These are phyloP conservation scores for Merodon equestris DNA, from an alignment of 2,888 invertebrate genomes.

Conservation along the genomic window DNA sequence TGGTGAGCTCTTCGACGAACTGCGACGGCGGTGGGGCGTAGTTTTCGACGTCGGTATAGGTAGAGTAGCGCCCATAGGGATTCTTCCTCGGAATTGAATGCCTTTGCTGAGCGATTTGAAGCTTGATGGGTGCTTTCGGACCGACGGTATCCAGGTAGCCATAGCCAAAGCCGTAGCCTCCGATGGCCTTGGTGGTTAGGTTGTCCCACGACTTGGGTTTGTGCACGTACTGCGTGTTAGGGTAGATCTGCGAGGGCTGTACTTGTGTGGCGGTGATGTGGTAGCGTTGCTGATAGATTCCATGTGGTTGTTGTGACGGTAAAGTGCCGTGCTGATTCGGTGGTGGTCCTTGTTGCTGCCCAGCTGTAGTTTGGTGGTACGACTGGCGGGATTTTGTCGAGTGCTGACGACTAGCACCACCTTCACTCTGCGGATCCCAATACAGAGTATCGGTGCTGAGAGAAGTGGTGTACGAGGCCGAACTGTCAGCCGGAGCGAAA, in stretches of 20 bases:
- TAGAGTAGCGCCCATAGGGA: slow-evolving; percentile 78
- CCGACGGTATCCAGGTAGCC: slow-evolving; percentile 87
- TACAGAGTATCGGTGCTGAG: slow-evolving; percentile 92
- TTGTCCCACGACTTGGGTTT: slow-evolving; percentile 96
- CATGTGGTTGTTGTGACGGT: slow-evolving; percentile 78
- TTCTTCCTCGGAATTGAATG: slow-evolving; percentile 79
- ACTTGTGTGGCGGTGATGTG: slow-evolving; percentile 78
- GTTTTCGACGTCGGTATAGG: slow-evolving; percentile 78
- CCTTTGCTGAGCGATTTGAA: slow-evolving; percentile 79
- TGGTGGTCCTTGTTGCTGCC: slow-evolving; percentile 79
- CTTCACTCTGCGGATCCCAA: slow-evolving; percentile 84
- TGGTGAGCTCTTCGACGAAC: slow-evolving; percentile 79
- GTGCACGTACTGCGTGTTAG: slow-evolving; percentile 79
- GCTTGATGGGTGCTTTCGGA: slow-evolving; percentile 77
- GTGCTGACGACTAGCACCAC: slow-evolving; percentile 79
- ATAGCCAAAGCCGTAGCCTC: slow-evolving; percentile 92
- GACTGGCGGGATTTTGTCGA: slow-evolving; percentile 83
- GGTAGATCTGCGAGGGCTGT: slow-evolving; percentile 78
- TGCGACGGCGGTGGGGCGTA: slow-evolving; percentile 79
- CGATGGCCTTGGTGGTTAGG: slow-evolving; percentile 90
- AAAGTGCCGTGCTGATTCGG: slow-evolving; percentile 73
- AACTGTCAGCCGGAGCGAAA: slow-evolving; percentile 85
- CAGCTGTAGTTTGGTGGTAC: slow-evolving; percentile 77
- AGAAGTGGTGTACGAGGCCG: slow-evolving; percentile 90
- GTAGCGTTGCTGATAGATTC: slow-evolving; percentile 75